Base-by-base conservation (phyloP, 2,797 vertebrate genomes). In the Australoheros facetus region DNA sequence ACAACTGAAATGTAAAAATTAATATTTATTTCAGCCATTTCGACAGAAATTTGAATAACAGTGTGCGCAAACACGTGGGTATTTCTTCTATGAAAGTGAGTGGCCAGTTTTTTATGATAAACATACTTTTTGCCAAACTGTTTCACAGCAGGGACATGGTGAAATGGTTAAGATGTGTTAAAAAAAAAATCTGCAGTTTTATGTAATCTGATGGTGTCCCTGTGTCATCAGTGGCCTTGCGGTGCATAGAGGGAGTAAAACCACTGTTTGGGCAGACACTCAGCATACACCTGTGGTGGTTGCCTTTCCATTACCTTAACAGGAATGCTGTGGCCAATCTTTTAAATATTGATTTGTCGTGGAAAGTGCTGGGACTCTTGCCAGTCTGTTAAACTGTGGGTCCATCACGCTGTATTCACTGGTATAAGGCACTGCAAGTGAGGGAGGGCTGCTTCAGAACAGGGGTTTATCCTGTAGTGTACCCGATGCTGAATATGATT, bases 261-360 rank as follows among this genome's bases (percentile, higher is more conserved):
- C 59, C 54, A 30, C 39, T 83, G 84, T 91, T 85, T 87, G 76
- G 79, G 80, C 81, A 54, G 60, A 75, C 78, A 72, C 71, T 80
- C 60, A 32, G 53, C 74, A 30, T 73, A 85, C 89, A 89, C 81
- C 89, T 85, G 83, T 45, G 1, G 83, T 84, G 53, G 77, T 77
- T 78, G 80, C 76, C 75, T 89, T 86, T 90, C 81, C 80, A 91
- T 93, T 92, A 93, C 86, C 91, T 91, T 77, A 89, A 88, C 89
- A 86, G 79, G 59, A 59, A 84, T 42, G 71, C 79, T 75, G 79
- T 70, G 73, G 88, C 87, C 89, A 91, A 89, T 92, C 87, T 91
- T 89, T 94, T 83, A 89, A 80, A 87, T 93, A 95, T 93, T 93
- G 93, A 94, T 95, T 89, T 88, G 84, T 81, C 59, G 30, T 55